Conservation (phyloP, 2,888 invertebrate genomes). For the Idaea biselata region DNA sequence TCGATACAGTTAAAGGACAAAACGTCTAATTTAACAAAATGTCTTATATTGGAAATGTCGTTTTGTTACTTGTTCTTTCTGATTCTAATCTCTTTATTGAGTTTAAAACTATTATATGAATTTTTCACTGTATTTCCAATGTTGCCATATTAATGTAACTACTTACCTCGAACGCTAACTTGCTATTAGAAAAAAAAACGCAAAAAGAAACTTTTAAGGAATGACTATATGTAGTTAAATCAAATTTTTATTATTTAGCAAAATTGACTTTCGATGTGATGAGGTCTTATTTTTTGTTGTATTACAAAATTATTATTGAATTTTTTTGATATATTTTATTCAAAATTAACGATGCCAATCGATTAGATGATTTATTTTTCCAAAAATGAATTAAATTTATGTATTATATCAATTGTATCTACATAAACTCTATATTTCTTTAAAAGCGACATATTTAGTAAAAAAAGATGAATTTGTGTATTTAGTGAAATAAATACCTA, state of each 20-base stretch:
- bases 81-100: conserved; percentile 31
- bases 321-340: not conserved
- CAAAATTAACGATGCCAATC: conserved; percentile 17
- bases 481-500: conserved; percentile 30
- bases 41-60: not conserved
- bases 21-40: not conserved
- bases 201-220: conserved; percentile 24
- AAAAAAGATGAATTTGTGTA: conserved; percentile 61
- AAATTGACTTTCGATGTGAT: conserved; percentile 11
- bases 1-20: not conserved
- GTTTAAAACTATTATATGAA: conserved; percentile 16
- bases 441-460: not conserved
- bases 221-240: conserved; percentile 21
- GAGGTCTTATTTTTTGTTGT: conserved; percentile 7
- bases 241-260: conserved; percentile 18
- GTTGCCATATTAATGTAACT: conserved; percentile 75
- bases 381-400: not conserved
- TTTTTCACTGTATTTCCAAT: conserved; percentile 52
- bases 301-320: not conserved
- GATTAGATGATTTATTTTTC: not conserved
- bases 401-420: not conserved
- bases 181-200: conserved; percentile 29
- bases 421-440: not conserved
- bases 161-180: conserved; percentile 66
- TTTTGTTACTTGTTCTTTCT: conserved; percentile 22